Evolutionary conservation across 2,113 vertebrate genomes (phyloP).

Genomic region (Oxyruncus cristatus): DNA sequence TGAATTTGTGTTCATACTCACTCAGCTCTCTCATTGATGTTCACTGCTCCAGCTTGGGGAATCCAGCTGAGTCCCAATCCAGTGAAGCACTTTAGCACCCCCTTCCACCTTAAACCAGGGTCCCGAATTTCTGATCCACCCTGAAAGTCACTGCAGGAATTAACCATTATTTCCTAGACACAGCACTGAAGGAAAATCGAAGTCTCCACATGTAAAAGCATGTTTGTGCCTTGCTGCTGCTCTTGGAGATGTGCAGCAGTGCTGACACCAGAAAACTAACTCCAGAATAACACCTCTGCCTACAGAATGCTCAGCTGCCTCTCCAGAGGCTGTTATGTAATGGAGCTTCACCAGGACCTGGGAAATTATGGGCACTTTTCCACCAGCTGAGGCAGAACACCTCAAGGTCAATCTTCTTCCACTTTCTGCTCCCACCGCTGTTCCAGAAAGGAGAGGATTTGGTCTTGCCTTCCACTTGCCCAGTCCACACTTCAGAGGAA

Average conservation of each 20-base stretch:
- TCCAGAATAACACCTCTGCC: neutral
- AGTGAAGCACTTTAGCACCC: neutral
- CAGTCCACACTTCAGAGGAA: neutral
- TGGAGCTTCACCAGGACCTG: neutral
- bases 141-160: neutral
- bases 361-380: neutral
- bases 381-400: neutral
- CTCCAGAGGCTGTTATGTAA: neutral
- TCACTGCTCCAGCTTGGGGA: neutral
- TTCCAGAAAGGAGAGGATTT: too few relatives aligned
- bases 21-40: neutral
- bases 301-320: neutral
- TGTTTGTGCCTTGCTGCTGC: neutral
- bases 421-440: neutral
- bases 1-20: neutral
- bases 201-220: fast-evolving
- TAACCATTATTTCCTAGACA: neutral
- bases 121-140: neutral
- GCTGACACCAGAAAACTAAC: neutral
- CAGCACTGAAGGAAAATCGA: too few relatives aligned
- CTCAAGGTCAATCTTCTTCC: neutral
- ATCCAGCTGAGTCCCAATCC: neutral
- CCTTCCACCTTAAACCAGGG: too few relatives aligned
- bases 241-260: neutral
- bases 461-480: neutral